These are phyloP conservation scores for Muscidifurax raptorellus DNA, from an alignment of 1,140 invertebrate genomes.

Conservation along the genomic window DNA sequence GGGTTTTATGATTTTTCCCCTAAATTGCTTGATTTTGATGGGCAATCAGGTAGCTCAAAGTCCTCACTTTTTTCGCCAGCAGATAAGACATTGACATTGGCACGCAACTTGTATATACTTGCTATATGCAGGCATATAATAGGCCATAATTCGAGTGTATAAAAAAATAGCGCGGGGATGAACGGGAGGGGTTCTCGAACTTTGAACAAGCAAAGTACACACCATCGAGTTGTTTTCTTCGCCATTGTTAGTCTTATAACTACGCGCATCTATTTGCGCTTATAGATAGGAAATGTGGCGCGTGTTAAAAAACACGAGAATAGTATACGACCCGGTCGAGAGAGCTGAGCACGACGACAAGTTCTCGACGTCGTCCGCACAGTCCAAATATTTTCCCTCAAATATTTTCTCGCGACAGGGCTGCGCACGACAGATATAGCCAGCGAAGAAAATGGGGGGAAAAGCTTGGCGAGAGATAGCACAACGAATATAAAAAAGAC, in stretches of 20 bases:
- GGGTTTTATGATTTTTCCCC: background rate
- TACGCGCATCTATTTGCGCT: background rate
- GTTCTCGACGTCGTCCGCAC: conserved; percentile 32
- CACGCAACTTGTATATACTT: conserved; percentile 4
- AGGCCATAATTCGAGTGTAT: conserved; percentile 33
- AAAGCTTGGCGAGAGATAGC: conserved; percentile 13
- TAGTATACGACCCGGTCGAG: too few species aligned
- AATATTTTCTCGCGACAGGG: conserved; percentile 39
- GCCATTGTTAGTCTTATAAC: background rate
- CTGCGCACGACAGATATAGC: background rate
- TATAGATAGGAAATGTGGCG: background rate
- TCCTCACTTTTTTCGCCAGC: background rate
- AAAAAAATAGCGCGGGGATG: conserved; percentile 1
- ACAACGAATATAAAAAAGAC: conserved; percentile 1
- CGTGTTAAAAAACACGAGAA: background rate
- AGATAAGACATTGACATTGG: conserved; percentile 24
- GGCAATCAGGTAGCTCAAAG: background rate
- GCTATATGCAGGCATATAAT: background rate
- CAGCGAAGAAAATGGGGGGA: conserved; percentile 29
- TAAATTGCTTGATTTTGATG: background rate
- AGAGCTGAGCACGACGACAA: background rate
- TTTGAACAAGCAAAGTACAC: background rate
- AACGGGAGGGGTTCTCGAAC: background rate
- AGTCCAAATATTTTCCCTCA: conserved; percentile 57
- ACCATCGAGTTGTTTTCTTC: background rate